Base-by-base conservation (phyloP, 2,797 vertebrate species). In the Mionectes olivaceus region DNA sequence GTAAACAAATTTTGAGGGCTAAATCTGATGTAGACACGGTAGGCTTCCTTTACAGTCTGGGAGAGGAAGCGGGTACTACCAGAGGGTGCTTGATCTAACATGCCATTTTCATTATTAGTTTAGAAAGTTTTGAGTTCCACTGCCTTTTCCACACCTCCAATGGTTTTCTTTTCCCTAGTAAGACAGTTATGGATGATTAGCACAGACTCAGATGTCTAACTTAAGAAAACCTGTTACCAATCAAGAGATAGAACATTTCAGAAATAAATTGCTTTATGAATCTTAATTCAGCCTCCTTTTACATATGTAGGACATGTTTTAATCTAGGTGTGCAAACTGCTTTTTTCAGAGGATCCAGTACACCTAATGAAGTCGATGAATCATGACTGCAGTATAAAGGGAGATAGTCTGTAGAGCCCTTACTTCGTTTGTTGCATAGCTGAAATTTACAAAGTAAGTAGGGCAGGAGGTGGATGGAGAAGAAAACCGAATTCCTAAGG, bases 111-210 rank as follows among this genome's bases (percentile, higher is more conserved):
- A 28, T 44, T 11, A 44, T 68, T 92, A 43, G 30, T 6, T 70
- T 59, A 9, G 14, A 8, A 78, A 68, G 11, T 32, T 2, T 50
- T n/a, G 43, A 53, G 44, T 55, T 92, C 7, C 18, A 7, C 80
- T 61, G 39, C 24, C 49, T 4, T 50, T 30, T 1, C 2, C 7
- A 5, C 3, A 7, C 7, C 5, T 13, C 4, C 10, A 52, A 3
- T 35, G 21, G 4, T 11, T 64, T 89, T 77, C 47, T 56, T 17
- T 88, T 53, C 35, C 2, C 8, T 27, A 10, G 12, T 37, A 47
- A 77, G 9, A 55, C 25, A 83, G 7, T 30, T 60, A 1, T 17
- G 15, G 5, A 25, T 43, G 9, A 78, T 81, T 59, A 81, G 18
- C 1, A 0, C 14, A 83, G 43, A 59, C 28, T 46, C 61, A 46